Evolutionary conservation across 2,888 invertebrate species (phyloP).

Genomic region (Oeneis ivallda): DNA sequence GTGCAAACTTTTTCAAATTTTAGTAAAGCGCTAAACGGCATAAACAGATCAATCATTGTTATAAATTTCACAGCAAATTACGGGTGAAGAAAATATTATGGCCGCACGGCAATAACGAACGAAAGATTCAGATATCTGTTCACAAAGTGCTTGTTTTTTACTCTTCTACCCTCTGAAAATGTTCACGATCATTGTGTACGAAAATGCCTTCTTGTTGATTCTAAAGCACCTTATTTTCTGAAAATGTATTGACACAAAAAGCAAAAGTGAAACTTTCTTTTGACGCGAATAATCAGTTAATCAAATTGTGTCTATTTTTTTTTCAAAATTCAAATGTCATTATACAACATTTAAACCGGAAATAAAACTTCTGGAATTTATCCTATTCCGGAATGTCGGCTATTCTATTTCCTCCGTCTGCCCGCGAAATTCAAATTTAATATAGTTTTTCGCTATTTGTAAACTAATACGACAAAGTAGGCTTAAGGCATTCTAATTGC

Average conservation of each 20-base stretch:
- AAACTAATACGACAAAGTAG: no score
- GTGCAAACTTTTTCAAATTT: conserved; percentile 85
- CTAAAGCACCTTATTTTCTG: no score
- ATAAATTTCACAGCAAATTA: not conserved
- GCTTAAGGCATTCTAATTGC: no score
- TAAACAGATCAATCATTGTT: conserved; percentile 89
- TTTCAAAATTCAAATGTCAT: conserved; percentile 2
- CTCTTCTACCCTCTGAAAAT: not conserved
- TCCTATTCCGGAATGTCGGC: not conserved
- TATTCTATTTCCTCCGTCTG: not conserved
- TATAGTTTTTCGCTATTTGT: no score
- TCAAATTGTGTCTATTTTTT: conserved; percentile 5
- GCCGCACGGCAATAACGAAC: not conserved
- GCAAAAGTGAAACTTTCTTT: not conserved
- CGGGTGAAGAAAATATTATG: not conserved
- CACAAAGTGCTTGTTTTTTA: not conserved
- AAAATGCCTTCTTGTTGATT: not conserved
- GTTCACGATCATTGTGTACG: no score
- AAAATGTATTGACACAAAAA: no score
- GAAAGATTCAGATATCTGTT: not conserved
- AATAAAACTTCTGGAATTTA: not conserved
- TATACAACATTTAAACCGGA: not conserved
- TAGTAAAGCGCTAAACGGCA: conserved; percentile 84
- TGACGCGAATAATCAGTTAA: not conserved
- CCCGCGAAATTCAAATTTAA: not conserved